These are phyloP conservation scores for Polietes domitor DNA, from an alignment of 2,888 invertebrate species.

Conservation along the genomic window DNA sequence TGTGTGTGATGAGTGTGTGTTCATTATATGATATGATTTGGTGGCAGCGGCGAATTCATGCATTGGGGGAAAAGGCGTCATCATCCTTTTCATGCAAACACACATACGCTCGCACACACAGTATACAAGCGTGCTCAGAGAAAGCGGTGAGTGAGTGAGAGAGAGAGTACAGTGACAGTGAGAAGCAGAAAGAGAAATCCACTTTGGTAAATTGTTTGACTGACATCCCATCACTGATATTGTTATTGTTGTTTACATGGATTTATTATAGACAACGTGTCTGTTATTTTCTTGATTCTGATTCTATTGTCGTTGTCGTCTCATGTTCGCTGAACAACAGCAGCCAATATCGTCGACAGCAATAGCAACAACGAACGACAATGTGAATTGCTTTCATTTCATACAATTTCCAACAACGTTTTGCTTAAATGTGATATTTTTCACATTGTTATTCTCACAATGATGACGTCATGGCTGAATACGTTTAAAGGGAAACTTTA, in stretches of 20 bases:
- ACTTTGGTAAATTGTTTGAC: slow-evolving; percentile 32
- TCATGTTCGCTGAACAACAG: neutral
- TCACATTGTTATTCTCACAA: neutral
- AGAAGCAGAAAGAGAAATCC: neutral
- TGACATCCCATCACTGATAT: slow-evolving; percentile 36
- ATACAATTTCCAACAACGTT: slow-evolving; percentile 3
- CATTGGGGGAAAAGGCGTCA: neutral
- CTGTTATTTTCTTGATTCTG: neutral
- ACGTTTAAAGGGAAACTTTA: neutral
- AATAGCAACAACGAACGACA: neutral
- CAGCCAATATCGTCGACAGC: neutral
- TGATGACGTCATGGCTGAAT: neutral
- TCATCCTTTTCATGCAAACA: neutral
- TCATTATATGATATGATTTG: neutral
- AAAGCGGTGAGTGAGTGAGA: neutral
- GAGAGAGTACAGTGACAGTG: neutral
- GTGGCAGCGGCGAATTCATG: neutral
- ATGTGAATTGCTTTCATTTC: slow-evolving; percentile 23
- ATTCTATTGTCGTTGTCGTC: neutral
- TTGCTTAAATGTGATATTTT: neutral
- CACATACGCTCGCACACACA: neutral
- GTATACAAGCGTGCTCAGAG: neutral
- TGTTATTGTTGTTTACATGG: slow-evolving; percentile 35
- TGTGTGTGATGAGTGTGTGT: neutral
- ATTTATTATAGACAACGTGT: slow-evolving; percentile 46